These are phyloP conservation scores for Lasioglossum vierecki DNA, from an alignment of 2,888 invertebrate species.

Conservation along the genomic window DNA sequence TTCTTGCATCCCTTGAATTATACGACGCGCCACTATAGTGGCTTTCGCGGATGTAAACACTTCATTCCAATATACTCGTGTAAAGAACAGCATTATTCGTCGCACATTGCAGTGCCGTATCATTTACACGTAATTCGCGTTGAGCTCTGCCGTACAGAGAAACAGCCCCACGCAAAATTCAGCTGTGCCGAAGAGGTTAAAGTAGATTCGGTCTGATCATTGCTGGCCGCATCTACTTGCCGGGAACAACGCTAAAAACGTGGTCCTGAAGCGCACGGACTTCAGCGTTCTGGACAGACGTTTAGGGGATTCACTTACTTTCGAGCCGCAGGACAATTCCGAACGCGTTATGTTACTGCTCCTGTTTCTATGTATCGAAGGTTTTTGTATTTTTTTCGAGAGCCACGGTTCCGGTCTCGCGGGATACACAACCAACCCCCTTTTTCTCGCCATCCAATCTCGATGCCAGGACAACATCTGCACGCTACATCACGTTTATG, in stretches of 20 bases:
- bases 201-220: not conserved
- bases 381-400: constrained; percentile 26
- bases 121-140: too few relatives aligned
- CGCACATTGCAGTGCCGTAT: too few relatives aligned
- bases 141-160: too few relatives aligned
- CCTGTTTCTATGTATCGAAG: not conserved
- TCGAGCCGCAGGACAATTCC: not conserved
- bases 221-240: not conserved
- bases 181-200: not conserved
- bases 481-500: constrained; percentile 78
- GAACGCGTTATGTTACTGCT: not conserved
- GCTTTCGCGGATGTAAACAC: too few relatives aligned
- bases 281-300: not conserved
- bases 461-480: constrained; percentile 70
- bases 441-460: constrained; percentile 67
- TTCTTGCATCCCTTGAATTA: not conserved
- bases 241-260: not conserved
- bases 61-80: too few relatives aligned
- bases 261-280: not conserved
- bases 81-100: too few relatives aligned
- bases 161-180: too few relatives aligned
- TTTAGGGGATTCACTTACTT: not conserved
- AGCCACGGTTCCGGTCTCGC: constrained; percentile 42
- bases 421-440: constrained; percentile 38
- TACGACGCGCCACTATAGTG: too few relatives aligned